Percentiles rank a stretch among this genome's conserved stretches.
Conservation (phyloP, 2,888 invertebrate species). For the Apodemia duryi region DNA sequence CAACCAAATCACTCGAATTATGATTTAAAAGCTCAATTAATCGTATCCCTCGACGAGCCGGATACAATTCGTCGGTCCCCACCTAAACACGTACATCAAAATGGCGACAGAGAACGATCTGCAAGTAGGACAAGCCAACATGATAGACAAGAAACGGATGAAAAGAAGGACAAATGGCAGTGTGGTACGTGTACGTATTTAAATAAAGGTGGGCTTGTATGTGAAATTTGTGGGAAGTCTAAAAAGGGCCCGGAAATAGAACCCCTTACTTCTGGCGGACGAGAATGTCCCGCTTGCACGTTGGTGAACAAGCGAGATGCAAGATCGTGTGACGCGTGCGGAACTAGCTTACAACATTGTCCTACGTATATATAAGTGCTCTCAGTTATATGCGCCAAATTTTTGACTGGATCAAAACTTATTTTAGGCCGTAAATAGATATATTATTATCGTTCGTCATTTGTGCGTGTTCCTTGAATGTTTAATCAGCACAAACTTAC, state of each 20-base stretch:
- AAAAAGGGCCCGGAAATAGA: slow-evolving; percentile 79
- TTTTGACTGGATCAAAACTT: neutral
- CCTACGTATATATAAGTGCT: slow-evolving; percentile 84
- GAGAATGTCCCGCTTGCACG: slow-evolving; percentile 87
- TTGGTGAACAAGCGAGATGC: slow-evolving; percentile 85
- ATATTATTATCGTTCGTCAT: neutral
- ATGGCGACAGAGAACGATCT: slow-evolving; percentile 39
- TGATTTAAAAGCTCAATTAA: slow-evolving; percentile 64
- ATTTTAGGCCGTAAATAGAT: no score
- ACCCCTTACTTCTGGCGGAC: slow-evolving; percentile 85
- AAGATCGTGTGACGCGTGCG: slow-evolving; percentile 83
- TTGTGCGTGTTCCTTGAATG: no score
- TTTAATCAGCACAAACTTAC: no score
- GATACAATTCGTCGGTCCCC: slow-evolving; percentile 48
- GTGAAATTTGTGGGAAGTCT: slow-evolving; percentile 88
- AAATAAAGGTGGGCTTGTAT: slow-evolving; percentile 75
- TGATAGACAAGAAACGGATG: slow-evolving; percentile 30
- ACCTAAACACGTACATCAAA: slow-evolving; percentile 36
- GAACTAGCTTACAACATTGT: slow-evolving; percentile 83
- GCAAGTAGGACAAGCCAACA: slow-evolving; percentile 35
- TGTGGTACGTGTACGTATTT: slow-evolving; percentile 86
- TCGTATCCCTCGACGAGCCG: slow-evolving; percentile 65
- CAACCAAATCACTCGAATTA: slow-evolving; percentile 40
- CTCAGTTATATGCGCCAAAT: neutral
- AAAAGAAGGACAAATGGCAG: slow-evolving; percentile 77